Conservation (phyloP, 2,797 vertebrate species). For the Dendrocincla fuliginosa region DNA sequence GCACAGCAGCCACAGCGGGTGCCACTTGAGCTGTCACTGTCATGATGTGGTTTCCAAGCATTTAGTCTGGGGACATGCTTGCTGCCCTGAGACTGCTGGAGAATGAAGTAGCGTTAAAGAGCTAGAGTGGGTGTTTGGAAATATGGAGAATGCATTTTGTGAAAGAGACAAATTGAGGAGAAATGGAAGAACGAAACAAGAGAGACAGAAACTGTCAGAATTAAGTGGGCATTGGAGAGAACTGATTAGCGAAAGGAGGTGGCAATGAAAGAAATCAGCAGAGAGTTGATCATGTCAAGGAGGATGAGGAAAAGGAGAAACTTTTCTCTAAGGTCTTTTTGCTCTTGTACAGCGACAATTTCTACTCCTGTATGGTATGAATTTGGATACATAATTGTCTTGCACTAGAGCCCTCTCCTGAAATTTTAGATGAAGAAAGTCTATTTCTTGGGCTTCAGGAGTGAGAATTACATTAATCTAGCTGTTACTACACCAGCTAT, state of each 20-base stretch:
- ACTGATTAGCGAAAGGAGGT: not conserved
- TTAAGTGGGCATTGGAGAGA: not conserved
- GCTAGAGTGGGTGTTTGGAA: not conserved
- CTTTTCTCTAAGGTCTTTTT: not conserved
- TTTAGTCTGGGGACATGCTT: not conserved
- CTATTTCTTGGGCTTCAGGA: not conserved
- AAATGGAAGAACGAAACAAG: not conserved
- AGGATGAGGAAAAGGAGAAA: not conserved
- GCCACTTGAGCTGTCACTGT: not conserved
- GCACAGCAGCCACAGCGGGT: rapidly evolving
- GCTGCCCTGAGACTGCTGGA: not conserved
- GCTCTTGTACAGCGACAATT: not conserved
- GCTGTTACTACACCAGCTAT: not conserved
- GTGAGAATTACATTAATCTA: not conserved
- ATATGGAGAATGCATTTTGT: not conserved
- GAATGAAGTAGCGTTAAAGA: not conserved
- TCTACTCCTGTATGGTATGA: not conserved
- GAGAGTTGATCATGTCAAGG: not conserved
- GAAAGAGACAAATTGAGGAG: conserved; percentile 26
- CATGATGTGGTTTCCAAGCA: not conserved
- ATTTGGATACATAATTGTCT: not conserved
- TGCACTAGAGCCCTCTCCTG: not conserved
- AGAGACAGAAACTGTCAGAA: conserved; percentile 21
- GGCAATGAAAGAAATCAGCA: conserved; percentile 14
- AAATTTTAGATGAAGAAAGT: not conserved